Conservation (phyloP, 2,113 vertebrate genomes). For the Podilymbus podiceps region DNA sequence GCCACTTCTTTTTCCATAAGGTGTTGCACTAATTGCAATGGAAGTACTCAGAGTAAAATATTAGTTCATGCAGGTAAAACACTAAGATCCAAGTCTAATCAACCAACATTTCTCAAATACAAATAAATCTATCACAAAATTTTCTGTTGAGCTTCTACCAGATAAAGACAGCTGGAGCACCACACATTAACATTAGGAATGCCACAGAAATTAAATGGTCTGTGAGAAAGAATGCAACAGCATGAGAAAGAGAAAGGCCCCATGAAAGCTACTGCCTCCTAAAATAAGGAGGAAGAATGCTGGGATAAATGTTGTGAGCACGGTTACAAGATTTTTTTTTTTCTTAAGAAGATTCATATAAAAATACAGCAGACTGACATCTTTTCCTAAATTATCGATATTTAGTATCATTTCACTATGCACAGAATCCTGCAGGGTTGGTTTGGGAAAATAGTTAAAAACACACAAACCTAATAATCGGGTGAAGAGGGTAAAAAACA, state of each 20-base stretch:
- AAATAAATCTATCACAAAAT: neutral
- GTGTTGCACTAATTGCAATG: neutral
- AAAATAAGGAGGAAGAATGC: neutral
- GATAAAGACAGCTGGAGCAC: neutral
- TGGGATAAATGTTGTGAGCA: neutral
- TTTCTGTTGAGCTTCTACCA: neutral
- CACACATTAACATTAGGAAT: neutral
- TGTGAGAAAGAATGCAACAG: neutral
- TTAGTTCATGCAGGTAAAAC: neutral
- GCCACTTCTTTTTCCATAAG: neutral
- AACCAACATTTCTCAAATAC: neutral
- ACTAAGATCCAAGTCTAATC: neutral
- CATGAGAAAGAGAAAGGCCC: neutral
- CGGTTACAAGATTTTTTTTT: neutral
- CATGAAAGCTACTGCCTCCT: neutral
- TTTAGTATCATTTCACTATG: neutral
- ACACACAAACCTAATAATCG: neutral
- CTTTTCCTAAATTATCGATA: neutral
- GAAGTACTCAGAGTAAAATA: neutral
- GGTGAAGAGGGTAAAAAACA: neutral
- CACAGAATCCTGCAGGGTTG: neutral
- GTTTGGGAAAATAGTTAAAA: neutral
- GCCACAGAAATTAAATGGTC: neutral
- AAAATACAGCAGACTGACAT: neutral
- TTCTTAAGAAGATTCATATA: neutral